Conservation (phyloP, 2,888 invertebrate genomes). For the Drosophila stalkeri region DNA sequence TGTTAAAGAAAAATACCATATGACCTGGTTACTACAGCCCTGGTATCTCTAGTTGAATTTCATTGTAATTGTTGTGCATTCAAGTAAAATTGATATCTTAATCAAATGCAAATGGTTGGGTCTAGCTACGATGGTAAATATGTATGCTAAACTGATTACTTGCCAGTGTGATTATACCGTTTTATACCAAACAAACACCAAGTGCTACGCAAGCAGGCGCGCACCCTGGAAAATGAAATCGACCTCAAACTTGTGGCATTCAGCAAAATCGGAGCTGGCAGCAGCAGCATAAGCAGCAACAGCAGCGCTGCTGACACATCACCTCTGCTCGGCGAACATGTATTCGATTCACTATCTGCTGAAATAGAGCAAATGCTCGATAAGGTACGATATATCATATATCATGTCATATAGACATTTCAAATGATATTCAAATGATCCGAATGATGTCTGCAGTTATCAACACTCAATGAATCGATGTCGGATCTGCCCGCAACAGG, state of each 20-base stretch:
- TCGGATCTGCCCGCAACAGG: conserved; percentile 92
- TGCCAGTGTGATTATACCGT: neutral
- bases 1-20: conserved; percentile 17
- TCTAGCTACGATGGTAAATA: conserved; percentile 81
- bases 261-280: conserved; percentile 95
- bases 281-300: conserved; percentile 83
- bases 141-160: neutral
- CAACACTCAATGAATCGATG: conserved; percentile 93
- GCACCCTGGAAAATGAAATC: conserved; percentile 97
- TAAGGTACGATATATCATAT: conserved; percentile 87
- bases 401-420: neutral
- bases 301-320: conserved; percentile 88
- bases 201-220: conserved; percentile 96
- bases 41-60: conserved; percentile 20
- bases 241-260: conserved; percentile 97
- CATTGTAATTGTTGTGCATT: conserved; percentile 30
- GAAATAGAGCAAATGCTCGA: conserved; percentile 95
- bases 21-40: conserved; percentile 20
- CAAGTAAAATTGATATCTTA: conserved; percentile 31
- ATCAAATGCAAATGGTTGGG: conserved; percentile 75
- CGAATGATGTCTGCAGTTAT: conserved; percentile 86
- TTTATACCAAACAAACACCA: neutral
- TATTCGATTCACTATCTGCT: conserved; percentile 96
- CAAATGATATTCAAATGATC: conserved; percentile 2
- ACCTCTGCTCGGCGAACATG: conserved; percentile 95